Evolutionary conservation across 2,113 vertebrate genomes (phyloP).

Genomic region (Gymnocephalus cernua): DNA sequence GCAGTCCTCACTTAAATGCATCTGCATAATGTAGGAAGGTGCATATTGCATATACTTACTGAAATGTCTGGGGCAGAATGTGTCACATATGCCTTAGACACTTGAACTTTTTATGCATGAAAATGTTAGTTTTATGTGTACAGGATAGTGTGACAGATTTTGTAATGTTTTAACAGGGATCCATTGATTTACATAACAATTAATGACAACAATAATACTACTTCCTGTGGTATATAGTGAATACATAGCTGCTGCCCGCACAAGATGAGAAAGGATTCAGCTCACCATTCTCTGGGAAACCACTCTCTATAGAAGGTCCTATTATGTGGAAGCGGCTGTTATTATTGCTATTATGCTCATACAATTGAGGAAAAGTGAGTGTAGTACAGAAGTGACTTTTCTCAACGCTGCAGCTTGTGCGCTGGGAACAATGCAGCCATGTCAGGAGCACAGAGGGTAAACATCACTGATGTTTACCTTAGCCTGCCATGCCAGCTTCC

Average conservation of each 20-base stretch:
- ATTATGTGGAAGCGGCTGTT: conserved; percentile 53
- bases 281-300: conserved; percentile 46
- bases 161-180: not conserved
- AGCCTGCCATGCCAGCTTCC: conserved; percentile 68
- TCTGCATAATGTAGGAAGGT: no score
- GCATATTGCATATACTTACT: no score
- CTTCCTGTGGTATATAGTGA: conserved; percentile 19
- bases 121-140: not conserved
- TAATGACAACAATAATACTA: not conserved
- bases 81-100: no score
- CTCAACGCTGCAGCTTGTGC: conserved; percentile 34
- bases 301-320: conserved; percentile 2
- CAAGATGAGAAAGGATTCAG: conserved; percentile 36
- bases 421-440: conserved; percentile 67
- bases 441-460: conserved; percentile 56
- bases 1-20: no score
- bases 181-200: conserved; percentile 10
- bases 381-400: conserved; percentile 28
- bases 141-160: not conserved
- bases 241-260: not conserved
- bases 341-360: conserved; percentile 59
- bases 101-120: no score
- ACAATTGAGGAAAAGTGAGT: conserved; percentile 58
- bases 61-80: no score
- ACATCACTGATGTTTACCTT: conserved; percentile 68